phyloP scores from a whole-genome alignment of 1,140 invertebrate genomes.

The Macrosteles quadrilineatus region DNA sequence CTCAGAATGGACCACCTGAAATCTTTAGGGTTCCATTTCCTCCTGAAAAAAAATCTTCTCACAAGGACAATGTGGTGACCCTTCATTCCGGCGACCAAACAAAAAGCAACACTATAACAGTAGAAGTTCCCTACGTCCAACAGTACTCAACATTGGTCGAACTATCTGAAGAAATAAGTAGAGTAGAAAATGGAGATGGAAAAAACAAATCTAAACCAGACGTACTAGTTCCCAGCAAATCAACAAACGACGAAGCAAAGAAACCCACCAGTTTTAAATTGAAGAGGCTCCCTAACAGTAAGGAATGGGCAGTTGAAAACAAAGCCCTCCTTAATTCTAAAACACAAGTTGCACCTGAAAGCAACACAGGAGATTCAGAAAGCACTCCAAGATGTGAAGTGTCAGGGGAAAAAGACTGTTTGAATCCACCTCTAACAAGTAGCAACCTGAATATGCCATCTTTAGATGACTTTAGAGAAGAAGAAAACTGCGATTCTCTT shows the following conservation, averaged over 20 bases:
- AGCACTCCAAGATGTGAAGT: background rate
- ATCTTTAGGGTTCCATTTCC: slow-evolving; percentile 12
- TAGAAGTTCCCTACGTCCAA: slow-evolving; percentile 21
- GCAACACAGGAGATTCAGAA: background rate
- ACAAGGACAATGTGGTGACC: slow-evolving; percentile 16
- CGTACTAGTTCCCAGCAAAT: background rate
- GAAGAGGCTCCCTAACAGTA: slow-evolving; percentile 23
- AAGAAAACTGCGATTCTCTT: background rate
- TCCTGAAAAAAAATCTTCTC: background rate
- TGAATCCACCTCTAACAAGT: background rate
- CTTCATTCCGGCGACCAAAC: slow-evolving; percentile 23
- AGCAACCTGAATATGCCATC: slow-evolving; percentile 23
- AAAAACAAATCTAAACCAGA: slow-evolving; percentile 4
- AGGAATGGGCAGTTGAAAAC: slow-evolving; percentile 17
- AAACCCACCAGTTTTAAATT: slow-evolving; percentile 24
- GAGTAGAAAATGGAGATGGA: background rate
- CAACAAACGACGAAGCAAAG: background rate
- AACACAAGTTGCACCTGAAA: background rate
- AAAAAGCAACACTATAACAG: slow-evolving; percentile 18
- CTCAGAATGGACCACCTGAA: slow-evolving; percentile 6
- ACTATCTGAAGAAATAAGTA: slow-evolving; percentile 21
- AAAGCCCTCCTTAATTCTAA: background rate
- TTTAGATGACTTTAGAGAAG: slow-evolving; percentile 10
- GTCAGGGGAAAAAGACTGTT: background rate
- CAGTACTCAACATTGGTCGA: slow-evolving; percentile 24